Evolutionary conservation across 2,888 invertebrate genomes (phyloP), one percentile per base, ranked within the genome.

Genomic region (Plutella xylostella): DNA sequence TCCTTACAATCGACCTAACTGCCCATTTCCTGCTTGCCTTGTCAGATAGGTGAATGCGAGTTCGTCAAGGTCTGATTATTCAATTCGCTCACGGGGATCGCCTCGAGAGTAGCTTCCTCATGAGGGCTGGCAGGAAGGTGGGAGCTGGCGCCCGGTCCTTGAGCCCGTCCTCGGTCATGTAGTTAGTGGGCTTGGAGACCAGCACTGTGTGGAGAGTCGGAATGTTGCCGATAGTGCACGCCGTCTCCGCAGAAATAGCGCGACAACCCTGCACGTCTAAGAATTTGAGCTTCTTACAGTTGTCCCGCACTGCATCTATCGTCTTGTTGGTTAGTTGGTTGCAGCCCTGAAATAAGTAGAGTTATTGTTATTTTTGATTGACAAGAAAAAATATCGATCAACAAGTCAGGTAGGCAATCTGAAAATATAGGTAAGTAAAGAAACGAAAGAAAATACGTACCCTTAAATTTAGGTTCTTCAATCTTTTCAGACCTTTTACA

Each of bases 251-350:
- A 5, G 86, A 74, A 53, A 86, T 79, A 41, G 74, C 72, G 14
- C 75, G 77, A 54, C 87, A 87, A 6, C 78, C 78, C 56, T 84
- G 87, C 7, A 89, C 82, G 58, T 90, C 88, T 45, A 90, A 63
- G 50, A 85, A 78, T 52, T 85, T 83, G 44, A 90, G 67, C 48
- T 79, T 77, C 46, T 73, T 65, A 55, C 88, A 87, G 56, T 86
- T 59, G 0, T 59, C 54, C 51, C 67, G 72, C 25, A 90, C 73
- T 14, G 84, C 77, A 47, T 83, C 72, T 22, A 89, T 64, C 14
- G 86, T 80, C 46, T 68, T 78, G 57, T 89, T 86, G 1, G 89
- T 89, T 20, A 90, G 63, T 56, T 85, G 84, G 53, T 85, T 86
- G 63, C 89, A 89, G 47, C 86, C 86, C 86, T 89, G 77, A 17